Percentiles rank a stretch among this genome's conserved stretches.
phyloP scores from a whole-genome alignment of 1,140 invertebrate species.

The Camponotus vicinus region DNA sequence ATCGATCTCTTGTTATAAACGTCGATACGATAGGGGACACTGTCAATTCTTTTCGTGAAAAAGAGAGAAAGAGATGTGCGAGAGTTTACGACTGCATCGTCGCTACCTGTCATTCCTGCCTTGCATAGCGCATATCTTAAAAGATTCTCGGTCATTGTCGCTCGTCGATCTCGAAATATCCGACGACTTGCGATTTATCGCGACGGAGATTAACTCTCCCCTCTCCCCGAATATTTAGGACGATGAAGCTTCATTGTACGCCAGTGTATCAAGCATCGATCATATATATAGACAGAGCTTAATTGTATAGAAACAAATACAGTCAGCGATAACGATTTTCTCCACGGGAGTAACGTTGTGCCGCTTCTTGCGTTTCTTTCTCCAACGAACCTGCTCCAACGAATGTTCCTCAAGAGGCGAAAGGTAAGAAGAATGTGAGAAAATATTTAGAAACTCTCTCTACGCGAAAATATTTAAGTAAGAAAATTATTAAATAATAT shows the following conservation, averaged over 20 bases:
- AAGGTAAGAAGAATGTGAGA: constrained; percentile 42
- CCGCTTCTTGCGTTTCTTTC: constrained; percentile 53
- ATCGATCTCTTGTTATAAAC: constrained; percentile 4
- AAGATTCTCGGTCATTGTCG: not conserved
- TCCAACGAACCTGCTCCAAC: constrained; percentile 38
- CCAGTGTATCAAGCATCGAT: constrained; percentile 59
- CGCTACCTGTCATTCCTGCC: constrained; percentile 29
- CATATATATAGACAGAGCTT: constrained; percentile 52
- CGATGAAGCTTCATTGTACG: constrained; percentile 54
- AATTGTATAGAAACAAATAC: constrained; percentile 62
- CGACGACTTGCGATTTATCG: constrained; percentile 19
- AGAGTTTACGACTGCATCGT: constrained; percentile 6
- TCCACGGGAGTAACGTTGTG: constrained; percentile 39
- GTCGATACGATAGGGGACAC: not conserved
- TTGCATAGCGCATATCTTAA: constrained; percentile 46
- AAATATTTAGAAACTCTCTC: not conserved
- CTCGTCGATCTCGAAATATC: not conserved
- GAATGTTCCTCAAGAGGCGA: constrained; percentile 4
- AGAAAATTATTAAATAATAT: not conserved
- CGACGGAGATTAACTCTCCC: not conserved
- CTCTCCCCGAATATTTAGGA: not conserved
- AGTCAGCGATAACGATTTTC: constrained; percentile 52
- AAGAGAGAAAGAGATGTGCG: not conserved
- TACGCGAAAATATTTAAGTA: not conserved
- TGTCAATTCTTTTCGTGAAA: constrained; percentile 13